These are phyloP conservation scores for Hemibagrus wyckioides DNA, from an alignment of 2,113 vertebrate genomes.

Conservation along the genomic window DNA sequence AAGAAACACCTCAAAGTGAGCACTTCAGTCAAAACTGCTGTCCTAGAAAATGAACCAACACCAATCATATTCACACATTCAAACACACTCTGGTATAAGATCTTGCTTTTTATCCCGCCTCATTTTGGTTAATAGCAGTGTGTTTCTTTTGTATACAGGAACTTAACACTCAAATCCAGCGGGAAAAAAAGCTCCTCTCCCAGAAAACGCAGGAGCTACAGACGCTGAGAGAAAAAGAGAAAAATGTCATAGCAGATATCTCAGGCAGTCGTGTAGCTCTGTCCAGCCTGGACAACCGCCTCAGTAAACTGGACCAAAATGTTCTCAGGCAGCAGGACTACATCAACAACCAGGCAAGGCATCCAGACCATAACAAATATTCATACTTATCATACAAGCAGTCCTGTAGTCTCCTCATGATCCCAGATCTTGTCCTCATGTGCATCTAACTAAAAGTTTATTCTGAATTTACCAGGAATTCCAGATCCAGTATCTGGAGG, in stretches of 20 bases:
- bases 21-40: neutral
- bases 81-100: neutral
- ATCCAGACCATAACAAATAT: neutral
- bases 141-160: slow-evolving; percentile 75
- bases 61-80: neutral
- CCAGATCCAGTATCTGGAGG: slow-evolving; percentile 76
- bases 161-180: slow-evolving; percentile 74
- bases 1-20: slow-evolving; percentile 82
- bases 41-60: neutral
- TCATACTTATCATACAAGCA: neutral
- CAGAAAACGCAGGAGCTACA: slow-evolving; percentile 77
- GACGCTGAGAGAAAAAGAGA: slow-evolving; percentile 73
- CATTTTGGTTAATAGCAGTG: slow-evolving; percentile 5
- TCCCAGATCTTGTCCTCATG: neutral
- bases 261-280: slow-evolving; percentile 74
- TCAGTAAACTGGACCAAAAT: slow-evolving; percentile 78
- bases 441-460: neutral
- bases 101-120: neutral
- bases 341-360: slow-evolving; percentile 78
- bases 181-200: slow-evolving; percentile 75
- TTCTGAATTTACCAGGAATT: slow-evolving; percentile 73
- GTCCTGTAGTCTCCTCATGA: neutral
- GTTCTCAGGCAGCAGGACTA: slow-evolving; percentile 79
- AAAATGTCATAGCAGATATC: slow-evolving; percentile 70
- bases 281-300: slow-evolving; percentile 68